Conservation (phyloP, 2,888 invertebrate species). For the Neria commutata region DNA sequence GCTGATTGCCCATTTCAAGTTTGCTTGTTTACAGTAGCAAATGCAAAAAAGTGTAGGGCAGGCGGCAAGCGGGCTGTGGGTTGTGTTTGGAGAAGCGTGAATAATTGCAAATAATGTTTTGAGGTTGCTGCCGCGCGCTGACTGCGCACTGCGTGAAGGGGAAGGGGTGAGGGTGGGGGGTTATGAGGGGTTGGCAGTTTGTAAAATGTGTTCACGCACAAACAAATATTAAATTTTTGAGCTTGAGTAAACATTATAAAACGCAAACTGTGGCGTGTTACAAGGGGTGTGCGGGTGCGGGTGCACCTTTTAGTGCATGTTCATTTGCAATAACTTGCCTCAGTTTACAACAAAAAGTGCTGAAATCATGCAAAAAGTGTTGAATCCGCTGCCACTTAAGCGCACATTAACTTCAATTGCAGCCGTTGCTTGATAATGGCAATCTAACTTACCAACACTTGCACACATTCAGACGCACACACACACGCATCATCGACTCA, state of each 20-base stretch:
- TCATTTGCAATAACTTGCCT: slow-evolving; percentile 35
- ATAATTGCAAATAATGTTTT: background rate
- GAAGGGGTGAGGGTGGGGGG: too few relatives aligned
- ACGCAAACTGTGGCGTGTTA: too few relatives aligned
- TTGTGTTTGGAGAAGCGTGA: background rate
- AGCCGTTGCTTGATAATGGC: slow-evolving; percentile 33
- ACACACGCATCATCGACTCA: slow-evolving; percentile 1
- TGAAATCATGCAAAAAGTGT: background rate
- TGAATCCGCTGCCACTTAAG: slow-evolving; percentile 25
- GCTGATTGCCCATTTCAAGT: slow-evolving; percentile 49
- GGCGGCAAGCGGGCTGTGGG: background rate
- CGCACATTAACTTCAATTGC: slow-evolving; percentile 42
- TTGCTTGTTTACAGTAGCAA: slow-evolving; percentile 36
- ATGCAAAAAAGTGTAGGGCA: background rate
- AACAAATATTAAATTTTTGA: too few relatives aligned
- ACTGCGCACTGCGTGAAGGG: too few relatives aligned
- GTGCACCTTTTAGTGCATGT: too few relatives aligned
- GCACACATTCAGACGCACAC: too few relatives aligned
- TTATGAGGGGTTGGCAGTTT: too few relatives aligned
- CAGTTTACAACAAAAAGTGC: slow-evolving; percentile 26
- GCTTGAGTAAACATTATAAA: too few relatives aligned
- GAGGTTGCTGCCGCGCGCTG: background rate
- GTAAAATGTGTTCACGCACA: too few relatives aligned
- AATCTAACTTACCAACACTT: too few relatives aligned
- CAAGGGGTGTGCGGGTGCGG: too few relatives aligned